Evolutionary conservation across 1,140 invertebrate species (phyloP).

Genomic region (Diorhabda carinulata): DNA sequence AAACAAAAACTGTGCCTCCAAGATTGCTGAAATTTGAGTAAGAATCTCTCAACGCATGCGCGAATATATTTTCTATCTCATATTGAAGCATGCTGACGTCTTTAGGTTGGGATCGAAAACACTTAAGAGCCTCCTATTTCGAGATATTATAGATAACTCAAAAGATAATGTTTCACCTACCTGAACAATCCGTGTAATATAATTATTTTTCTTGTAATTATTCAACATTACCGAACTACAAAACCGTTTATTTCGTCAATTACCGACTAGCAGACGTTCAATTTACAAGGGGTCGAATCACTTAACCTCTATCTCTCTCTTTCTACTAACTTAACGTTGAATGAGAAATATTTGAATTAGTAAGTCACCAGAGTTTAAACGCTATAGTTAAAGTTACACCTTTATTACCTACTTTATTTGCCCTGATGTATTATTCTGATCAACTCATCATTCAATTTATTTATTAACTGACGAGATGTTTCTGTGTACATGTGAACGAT

Average conservation of each 20-base stretch:
- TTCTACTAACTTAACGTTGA: conserved; percentile 8
- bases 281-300: conserved; percentile 23
- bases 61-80: too few species aligned
- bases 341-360: conserved; percentile 20
- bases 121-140: too few species aligned
- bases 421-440: neutral
- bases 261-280: conserved; percentile 20
- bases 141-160: too few species aligned
- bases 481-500: too few species aligned
- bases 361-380: neutral
- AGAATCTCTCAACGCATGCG: too few species aligned
- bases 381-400: neutral
- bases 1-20: too few species aligned
- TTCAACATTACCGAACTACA: conserved; percentile 12
- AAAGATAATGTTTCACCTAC: too few species aligned
- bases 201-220: neutral
- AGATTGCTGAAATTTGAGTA: too few species aligned
- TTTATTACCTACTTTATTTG: neutral
- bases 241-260: conserved; percentile 20
- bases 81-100: too few species aligned
- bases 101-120: too few species aligned
- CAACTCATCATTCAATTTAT: neutral
- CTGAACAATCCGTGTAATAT: too few species aligned
- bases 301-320: conserved; percentile 15
- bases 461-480: neutral